These are phyloP conservation scores for Cyclophora albipunctata DNA, from an alignment of 2,888 invertebrate genomes.

Conservation along the genomic window DNA sequence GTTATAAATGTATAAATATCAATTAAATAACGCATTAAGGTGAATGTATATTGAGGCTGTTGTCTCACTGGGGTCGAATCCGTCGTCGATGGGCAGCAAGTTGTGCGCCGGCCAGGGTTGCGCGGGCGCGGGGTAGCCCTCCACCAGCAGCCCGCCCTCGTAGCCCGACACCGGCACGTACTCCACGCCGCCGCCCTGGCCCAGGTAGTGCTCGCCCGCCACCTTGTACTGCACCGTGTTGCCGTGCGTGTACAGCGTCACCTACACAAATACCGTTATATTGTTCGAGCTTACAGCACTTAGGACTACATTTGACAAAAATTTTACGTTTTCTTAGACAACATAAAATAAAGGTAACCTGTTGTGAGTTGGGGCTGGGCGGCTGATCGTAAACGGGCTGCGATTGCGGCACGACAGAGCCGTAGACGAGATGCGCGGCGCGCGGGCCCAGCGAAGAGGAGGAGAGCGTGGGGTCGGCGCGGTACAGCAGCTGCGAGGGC, in stretches of 20 bases:
- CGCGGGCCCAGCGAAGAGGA: constrained; percentile 75
- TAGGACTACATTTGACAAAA: background rate
- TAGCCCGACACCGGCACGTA: constrained; percentile 67
- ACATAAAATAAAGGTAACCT: constrained; percentile 34
- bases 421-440: constrained; percentile 67
- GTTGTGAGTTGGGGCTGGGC: constrained; percentile 76
- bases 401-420: constrained; percentile 57
- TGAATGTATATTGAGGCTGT: too few relatives aligned
- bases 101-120: constrained; percentile 66
- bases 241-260: constrained; percentile 73
- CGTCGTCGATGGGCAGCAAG: constrained; percentile 63
- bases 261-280: constrained; percentile 32
- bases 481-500: constrained; percentile 76
- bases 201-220: constrained; percentile 58
- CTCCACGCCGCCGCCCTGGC: constrained; percentile 56
- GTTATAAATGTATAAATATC: too few relatives aligned
- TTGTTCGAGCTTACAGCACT: too few relatives aligned
- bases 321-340: background rate
- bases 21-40: too few relatives aligned
- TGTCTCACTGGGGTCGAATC: constrained; percentile 63
- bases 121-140: constrained; percentile 53
- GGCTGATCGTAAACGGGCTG: constrained; percentile 70
- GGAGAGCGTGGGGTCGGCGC: constrained; percentile 80
- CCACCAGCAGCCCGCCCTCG: constrained; percentile 61
- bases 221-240: constrained; percentile 75